Percentiles rank a stretch among this genome's conserved stretches.
These are phyloP conservation scores for Temnothorax unifasciatus DNA, from an alignment of 2,888 invertebrate genomes.

Conservation along the genomic window DNA sequence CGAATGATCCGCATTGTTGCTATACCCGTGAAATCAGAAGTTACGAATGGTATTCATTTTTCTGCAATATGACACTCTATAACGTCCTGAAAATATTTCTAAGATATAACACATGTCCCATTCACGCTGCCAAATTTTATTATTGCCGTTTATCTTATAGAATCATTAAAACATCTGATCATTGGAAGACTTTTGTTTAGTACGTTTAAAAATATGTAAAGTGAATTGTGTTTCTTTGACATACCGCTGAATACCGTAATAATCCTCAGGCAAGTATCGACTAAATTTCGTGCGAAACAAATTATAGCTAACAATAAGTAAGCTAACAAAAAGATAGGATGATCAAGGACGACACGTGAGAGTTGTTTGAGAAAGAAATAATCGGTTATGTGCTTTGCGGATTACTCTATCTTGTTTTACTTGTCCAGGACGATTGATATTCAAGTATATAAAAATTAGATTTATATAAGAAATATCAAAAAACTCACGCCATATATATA, in stretches of 20 bases:
- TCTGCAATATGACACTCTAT: background rate
- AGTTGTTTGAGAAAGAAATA: constrained; percentile 30
- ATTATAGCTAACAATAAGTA: constrained; percentile 1
- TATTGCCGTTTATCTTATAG: background rate
- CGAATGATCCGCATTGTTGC: constrained; percentile 12
- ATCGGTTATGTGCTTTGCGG: background rate
- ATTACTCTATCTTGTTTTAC: background rate
- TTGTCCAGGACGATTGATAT: background rate
- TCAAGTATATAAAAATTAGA: background rate
- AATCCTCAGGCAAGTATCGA: constrained; percentile 74
- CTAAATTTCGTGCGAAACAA: constrained; percentile 39
- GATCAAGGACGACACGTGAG: background rate
- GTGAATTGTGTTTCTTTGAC: constrained; percentile 65
- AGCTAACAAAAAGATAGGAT: background rate
- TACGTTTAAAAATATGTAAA: constrained; percentile 66
- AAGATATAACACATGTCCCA: background rate
- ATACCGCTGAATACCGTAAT: constrained; percentile 71
- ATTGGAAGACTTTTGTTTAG: background rate
- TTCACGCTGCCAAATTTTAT: background rate
- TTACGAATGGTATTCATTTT: background rate
- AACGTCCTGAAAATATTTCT: background rate
- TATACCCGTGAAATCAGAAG: background rate
- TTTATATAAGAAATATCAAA: background rate
- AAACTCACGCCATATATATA: background rate
- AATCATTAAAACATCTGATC: constrained; percentile 2